A percentile compares a stretch with the other conserved stretches of the same genome.
Conservation (phyloP, 2,113 vertebrate genomes). For the Oryzias melastigma region DNA sequence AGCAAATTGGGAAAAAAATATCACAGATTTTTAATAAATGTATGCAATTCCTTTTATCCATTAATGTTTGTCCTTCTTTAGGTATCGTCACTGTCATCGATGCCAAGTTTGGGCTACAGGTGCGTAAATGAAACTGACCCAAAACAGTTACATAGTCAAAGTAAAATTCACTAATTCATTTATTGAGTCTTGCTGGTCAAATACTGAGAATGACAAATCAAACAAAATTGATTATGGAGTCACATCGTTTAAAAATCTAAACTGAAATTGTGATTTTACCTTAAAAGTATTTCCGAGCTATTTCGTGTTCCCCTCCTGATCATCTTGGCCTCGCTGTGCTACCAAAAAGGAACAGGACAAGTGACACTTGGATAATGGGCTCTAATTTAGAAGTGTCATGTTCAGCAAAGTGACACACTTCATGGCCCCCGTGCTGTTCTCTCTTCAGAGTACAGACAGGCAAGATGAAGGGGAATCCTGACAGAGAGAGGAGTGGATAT, state of each 20-base stretch:
- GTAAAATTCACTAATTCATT: too few relatives aligned
- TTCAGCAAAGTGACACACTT: constrained; percentile 75
- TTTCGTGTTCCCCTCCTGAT: neutral
- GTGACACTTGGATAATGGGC: constrained; percentile 84
- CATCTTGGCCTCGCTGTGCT: constrained; percentile 61
- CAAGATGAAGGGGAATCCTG: constrained; percentile 11
- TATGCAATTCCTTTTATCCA: neutral
- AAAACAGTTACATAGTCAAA: too few relatives aligned
- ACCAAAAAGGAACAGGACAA: constrained; percentile 73
- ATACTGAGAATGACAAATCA: too few relatives aligned
- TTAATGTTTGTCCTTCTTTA: constrained; percentile 39
- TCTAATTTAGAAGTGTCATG: constrained; percentile 84
- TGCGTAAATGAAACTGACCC: constrained; percentile 56
- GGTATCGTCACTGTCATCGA: constrained; percentile 94
- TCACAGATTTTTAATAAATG: neutral
- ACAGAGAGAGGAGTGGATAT: constrained; percentile 18
- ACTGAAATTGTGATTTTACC: too few relatives aligned
- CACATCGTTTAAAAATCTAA: too few relatives aligned
- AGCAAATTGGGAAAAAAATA: too few relatives aligned
- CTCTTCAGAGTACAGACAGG: constrained; percentile 20
- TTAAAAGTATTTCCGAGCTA: constrained; percentile 1
- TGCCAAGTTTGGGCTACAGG: constrained; percentile 90
- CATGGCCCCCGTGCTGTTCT: constrained; percentile 58
- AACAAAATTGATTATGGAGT: too few relatives aligned
- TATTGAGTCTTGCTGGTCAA: too few relatives aligned